phyloP scores from a whole-genome alignment of 2,113 vertebrate species.

The Syngnathus scovelli region DNA sequence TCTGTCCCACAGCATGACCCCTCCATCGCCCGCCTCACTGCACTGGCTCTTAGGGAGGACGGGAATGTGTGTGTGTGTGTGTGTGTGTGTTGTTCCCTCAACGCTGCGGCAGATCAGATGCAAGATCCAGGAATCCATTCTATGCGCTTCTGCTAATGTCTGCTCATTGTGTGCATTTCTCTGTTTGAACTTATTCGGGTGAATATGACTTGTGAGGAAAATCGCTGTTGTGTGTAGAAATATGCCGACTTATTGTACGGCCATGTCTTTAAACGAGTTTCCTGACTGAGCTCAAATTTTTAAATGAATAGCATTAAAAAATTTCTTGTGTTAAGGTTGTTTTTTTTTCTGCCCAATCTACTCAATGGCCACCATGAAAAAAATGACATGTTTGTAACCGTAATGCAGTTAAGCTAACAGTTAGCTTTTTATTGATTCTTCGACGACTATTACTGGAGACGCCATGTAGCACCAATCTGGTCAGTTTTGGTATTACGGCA shows the following conservation, averaged over 20 bases:
- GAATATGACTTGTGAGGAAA: conserved; percentile 60
- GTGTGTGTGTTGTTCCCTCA: conserved; percentile 39
- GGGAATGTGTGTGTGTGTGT: conserved; percentile 27
- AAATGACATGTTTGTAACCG: not conserved
- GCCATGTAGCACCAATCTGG: not conserved
- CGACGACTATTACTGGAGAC: not conserved
- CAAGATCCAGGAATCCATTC: conserved; percentile 44
- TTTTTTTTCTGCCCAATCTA: not conserved
- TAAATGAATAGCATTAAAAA: no score
- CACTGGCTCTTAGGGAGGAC: conserved; percentile 57
- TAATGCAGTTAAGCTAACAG: not conserved
- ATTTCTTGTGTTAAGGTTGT: no score
- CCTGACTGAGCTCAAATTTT: conserved; percentile 11
- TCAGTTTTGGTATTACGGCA: not conserved
- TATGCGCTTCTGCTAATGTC: conserved; percentile 40
- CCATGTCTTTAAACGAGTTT: conserved; percentile 44
- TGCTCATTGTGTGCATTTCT: conserved; percentile 21
- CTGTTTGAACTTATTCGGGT: conserved; percentile 39
- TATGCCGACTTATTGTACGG: conserved; percentile 57
- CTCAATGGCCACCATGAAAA: not conserved
- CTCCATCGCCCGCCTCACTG: conserved; percentile 63
- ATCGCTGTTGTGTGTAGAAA: conserved; percentile 47
- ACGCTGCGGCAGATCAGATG: conserved; percentile 56
- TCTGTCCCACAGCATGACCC: conserved; percentile 74
- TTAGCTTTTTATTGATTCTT: not conserved